These are phyloP conservation scores for Taeniopygia guttata DNA, from an alignment of 2,797 vertebrate genomes.

Conservation along the genomic window DNA sequence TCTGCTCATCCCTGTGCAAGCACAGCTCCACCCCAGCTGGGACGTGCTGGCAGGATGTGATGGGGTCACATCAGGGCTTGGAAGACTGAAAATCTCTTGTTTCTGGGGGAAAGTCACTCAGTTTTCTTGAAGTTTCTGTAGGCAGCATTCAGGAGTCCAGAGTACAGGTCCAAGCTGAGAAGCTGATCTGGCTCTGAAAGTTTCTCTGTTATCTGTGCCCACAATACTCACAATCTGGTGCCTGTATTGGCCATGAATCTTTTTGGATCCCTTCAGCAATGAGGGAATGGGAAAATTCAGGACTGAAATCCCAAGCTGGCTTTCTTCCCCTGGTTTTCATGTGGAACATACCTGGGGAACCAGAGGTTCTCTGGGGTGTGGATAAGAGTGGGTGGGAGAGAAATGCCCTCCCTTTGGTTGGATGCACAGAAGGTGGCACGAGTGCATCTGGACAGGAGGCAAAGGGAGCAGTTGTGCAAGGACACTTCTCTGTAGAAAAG, in stretches of 20 bases:
- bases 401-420: not conserved
- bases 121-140: not conserved
- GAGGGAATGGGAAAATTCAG: not conserved
- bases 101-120: not conserved
- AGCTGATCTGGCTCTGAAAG: not conserved
- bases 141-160: not conserved
- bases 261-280: fast-evolving
- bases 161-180: not conserved
- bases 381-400: not conserved
- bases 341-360: not conserved
- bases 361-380: not conserved
- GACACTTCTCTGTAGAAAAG: not conserved
- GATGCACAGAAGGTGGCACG: not conserved
- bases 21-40: not conserved
- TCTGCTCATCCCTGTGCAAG: not conserved
- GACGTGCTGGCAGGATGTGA: fast-evolving
- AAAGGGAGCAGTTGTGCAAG: not conserved
- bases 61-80: not conserved
- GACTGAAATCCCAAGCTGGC: not conserved
- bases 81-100: not conserved
- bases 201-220: not conserved
- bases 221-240: not conserved
- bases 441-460: not conserved
- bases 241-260: fast-evolving
- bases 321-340: not conserved